phyloP scores from a whole-genome alignment of 1,140 invertebrate genomes.

The Brachionus sp. region DNA sequence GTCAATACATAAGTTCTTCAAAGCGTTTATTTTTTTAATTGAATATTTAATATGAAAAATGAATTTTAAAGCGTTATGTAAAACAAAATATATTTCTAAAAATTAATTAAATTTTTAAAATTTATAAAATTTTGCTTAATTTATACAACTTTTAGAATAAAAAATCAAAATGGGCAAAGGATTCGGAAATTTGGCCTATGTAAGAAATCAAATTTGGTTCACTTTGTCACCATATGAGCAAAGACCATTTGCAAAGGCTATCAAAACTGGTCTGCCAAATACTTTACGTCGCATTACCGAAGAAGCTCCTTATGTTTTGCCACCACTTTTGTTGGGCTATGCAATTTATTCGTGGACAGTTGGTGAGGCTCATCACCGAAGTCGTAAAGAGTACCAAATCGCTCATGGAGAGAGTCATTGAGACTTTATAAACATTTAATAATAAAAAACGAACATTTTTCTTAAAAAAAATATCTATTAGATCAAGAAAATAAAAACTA shows the following conservation, averaged over 20 bases:
- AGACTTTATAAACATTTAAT: neutral
- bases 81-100: neutral
- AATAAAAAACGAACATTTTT: neutral
- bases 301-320: conserved; percentile 44
- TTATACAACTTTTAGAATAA: neutral
- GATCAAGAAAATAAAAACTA: neutral
- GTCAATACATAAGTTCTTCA: neutral
- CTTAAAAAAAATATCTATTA: neutral
- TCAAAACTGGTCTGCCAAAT: conserved; percentile 42
- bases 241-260: conserved; percentile 44
- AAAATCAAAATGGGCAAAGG: conserved; percentile 32
- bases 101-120: neutral
- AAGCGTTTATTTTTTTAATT: conserved; percentile 15
- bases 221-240: conserved; percentile 44
- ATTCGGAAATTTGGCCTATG: conserved; percentile 39
- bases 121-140: neutral
- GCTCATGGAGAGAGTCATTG: neutral
- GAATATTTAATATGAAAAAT: neutral
- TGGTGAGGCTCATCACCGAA: neutral
- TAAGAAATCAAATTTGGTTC: conserved; percentile 44
- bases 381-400: conserved; percentile 25
- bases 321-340: conserved; percentile 34
- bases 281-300: conserved; percentile 16
- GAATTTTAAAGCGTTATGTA: conserved; percentile 23
- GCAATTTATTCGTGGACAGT: conserved; percentile 34